Evolutionary conservation across 2,797 vertebrate genomes (phyloP).

Genomic region (Oreochromis grahami): DNA sequence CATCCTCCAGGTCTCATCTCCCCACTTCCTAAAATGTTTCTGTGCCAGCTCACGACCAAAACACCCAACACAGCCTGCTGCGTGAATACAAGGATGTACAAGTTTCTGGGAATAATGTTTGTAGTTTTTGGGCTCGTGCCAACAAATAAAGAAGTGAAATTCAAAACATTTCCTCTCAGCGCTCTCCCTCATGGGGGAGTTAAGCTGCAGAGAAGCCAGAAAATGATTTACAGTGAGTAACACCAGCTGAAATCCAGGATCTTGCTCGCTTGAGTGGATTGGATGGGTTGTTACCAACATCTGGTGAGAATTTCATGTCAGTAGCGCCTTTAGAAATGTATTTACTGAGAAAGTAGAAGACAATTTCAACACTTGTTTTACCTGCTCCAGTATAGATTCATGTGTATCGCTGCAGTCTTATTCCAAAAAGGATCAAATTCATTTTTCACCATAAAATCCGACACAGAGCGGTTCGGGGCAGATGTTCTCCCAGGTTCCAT

Average conservation of each 20-base stretch:
- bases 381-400: neutral
- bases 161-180: neutral
- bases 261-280: rapidly evolving
- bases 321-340: neutral
- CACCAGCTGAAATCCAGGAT: neutral
- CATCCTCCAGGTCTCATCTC: neutral
- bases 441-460: neutral
- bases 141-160: neutral
- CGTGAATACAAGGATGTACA: neutral
- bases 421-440: rapidly evolving
- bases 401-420: neutral
- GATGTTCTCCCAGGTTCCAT: neutral
- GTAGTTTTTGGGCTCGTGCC: neutral
- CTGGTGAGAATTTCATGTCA: neutral
- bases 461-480: neutral
- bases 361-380: neutral
- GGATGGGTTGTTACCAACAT: neutral
- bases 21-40: neutral
- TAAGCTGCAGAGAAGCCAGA: neutral
- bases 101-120: neutral
- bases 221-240: neutral
- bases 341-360: neutral
- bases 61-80: neutral
- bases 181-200: neutral
- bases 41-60: neutral